Conservation (phyloP, 1,140 invertebrate genomes). For the Pogonomyrmex californicus region DNA sequence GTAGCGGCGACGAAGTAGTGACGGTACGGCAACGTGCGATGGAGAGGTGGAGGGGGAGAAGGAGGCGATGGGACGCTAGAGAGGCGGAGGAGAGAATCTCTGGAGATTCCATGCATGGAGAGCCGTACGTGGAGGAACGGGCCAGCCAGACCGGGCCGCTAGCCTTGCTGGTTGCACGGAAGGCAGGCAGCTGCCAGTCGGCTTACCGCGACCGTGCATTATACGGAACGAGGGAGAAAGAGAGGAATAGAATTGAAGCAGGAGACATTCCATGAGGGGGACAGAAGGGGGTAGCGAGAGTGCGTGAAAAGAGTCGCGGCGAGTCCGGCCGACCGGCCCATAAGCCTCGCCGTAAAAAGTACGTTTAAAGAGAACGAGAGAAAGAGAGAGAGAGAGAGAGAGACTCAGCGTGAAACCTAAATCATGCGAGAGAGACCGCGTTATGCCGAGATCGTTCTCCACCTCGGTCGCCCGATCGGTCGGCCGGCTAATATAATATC, state of each 20-base stretch:
- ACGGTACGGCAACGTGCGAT: constrained; percentile 28
- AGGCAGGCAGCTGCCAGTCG: constrained; percentile 84
- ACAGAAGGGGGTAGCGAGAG: constrained; percentile 38
- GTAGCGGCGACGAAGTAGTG: constrained; percentile 61
- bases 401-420: constrained; percentile 46
- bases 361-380: constrained; percentile 33
- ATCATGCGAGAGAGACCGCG: constrained; percentile 53
- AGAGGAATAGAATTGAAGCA: constrained; percentile 21
- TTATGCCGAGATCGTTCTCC: constrained; percentile 54
- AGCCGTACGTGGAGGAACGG: constrained; percentile 72
- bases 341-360: constrained; percentile 79
- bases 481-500: constrained; percentile 61
- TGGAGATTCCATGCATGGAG: constrained; percentile 84
- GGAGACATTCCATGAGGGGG: constrained; percentile 37
- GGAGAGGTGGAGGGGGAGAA: constrained; percentile 17
- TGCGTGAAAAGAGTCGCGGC: constrained; percentile 68
- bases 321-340: constrained; percentile 69
- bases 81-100: constrained; percentile 75
- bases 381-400: not conserved
- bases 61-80: constrained; percentile 50
- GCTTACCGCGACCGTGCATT: constrained; percentile 83
- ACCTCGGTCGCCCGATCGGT: constrained; percentile 28
- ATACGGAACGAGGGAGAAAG: constrained; percentile 71
- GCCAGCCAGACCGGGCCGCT: constrained; percentile 79
- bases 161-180: constrained; percentile 83